Evolutionary conservation across 2,797 vertebrate genomes (phyloP).

Genomic region (Avahi laniger): DNA sequence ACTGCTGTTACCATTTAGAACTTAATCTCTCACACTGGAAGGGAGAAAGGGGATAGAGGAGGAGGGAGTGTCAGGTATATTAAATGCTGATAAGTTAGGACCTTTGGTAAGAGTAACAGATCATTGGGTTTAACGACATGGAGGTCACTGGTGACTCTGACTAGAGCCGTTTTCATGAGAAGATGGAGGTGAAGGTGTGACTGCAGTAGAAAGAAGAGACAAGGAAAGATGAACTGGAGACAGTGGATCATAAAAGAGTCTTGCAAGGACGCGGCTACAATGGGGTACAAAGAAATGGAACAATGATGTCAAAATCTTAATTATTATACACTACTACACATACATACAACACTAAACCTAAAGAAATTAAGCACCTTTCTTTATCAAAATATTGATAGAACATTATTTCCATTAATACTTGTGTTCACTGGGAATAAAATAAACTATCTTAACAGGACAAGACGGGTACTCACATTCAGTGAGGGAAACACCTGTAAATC

Average conservation of each 20-base stretch:
- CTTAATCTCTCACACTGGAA: background rate
- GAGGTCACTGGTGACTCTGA: background rate
- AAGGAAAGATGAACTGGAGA: background rate
- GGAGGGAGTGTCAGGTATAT: background rate
- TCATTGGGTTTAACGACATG: background rate
- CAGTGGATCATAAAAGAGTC: background rate
- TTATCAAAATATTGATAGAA: constrained; percentile 15
- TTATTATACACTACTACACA: background rate
- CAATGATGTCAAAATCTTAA: background rate
- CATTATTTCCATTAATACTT: background rate
- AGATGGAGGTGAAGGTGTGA: background rate
- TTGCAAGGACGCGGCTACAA: background rate
- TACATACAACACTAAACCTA: background rate
- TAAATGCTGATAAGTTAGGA: background rate
- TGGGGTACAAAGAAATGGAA: background rate
- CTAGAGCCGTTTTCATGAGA: background rate
- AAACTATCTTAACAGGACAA: background rate
- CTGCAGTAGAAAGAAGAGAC: background rate
- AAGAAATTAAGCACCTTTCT: background rate
- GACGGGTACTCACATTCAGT: constrained; percentile 84
- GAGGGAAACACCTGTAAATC: constrained; percentile 84
- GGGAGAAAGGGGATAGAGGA: background rate
- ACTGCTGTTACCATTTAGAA: background rate
- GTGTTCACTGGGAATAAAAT: background rate
- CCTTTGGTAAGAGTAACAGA: background rate